Evolutionary conservation across 2,888 invertebrate genomes (phyloP).

Genomic region (Tinea trinotella): DNA sequence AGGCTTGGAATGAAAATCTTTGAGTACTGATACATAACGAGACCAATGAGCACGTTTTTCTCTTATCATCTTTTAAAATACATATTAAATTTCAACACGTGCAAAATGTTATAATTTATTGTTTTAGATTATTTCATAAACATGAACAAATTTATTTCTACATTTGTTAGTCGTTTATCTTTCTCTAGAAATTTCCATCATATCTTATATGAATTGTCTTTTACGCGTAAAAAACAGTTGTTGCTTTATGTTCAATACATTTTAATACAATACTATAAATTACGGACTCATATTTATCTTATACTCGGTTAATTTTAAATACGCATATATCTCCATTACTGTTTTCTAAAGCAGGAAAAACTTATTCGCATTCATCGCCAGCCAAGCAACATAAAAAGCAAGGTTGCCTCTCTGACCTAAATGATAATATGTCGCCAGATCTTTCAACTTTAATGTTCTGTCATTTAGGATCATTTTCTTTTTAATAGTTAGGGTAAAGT

Average conservation of each 20-base stretch:
- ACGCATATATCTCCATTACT: neutral
- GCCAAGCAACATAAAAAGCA: slow-evolving; percentile 28
- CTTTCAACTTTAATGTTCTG: slow-evolving; percentile 21
- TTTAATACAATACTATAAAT: too few species aligned
- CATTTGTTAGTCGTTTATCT: too few species aligned
- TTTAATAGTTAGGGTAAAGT: slow-evolving; percentile 46
- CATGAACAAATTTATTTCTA: too few species aligned
- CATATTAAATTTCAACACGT: neutral
- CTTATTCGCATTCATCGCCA: neutral
- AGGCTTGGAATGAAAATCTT: too few species aligned
- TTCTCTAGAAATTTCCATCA: too few species aligned
- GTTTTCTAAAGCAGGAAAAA: neutral
- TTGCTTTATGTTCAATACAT: too few species aligned
- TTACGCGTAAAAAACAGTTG: too few species aligned
- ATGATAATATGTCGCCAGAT: slow-evolving; percentile 29
- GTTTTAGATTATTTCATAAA: too few species aligned
- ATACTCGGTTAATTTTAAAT: neutral
- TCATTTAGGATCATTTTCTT: slow-evolving; percentile 42
- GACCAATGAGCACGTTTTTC: neutral
- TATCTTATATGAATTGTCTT: too few species aligned
- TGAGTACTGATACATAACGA: too few species aligned
- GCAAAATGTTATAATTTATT: too few species aligned
- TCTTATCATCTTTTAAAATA: neutral
- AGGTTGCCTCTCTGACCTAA: slow-evolving; percentile 57
- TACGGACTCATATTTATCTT: too few species aligned